Evolutionary conservation across 2,888 invertebrate genomes (phyloP).

Genomic region (Rhimphoctona megacephalus): DNA sequence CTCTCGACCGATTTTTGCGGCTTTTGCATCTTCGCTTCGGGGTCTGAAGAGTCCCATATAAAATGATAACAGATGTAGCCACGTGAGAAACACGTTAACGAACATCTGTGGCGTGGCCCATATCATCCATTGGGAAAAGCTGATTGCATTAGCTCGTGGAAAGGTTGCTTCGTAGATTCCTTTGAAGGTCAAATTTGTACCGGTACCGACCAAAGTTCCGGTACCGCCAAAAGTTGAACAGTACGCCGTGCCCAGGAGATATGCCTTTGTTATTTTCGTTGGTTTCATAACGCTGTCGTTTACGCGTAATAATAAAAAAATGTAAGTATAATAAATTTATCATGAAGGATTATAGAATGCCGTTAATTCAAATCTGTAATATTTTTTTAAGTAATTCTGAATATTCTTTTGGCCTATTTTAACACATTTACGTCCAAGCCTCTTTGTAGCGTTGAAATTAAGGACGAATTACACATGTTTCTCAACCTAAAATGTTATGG

Average conservation of each 20-base stretch:
- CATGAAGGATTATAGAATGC: background rate
- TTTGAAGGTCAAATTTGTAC: conserved; percentile 82
- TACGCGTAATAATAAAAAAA: background rate
- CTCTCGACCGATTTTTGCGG: conserved; percentile 75
- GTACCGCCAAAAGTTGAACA: conserved; percentile 82
- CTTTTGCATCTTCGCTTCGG: conserved; percentile 74
- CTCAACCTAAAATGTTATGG: no score
- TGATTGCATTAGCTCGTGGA: conserved; percentile 78
- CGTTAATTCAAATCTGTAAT: no score
- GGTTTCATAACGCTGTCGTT: conserved; percentile 63
- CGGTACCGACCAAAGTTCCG: conserved; percentile 83
- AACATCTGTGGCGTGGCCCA: conserved; percentile 84
- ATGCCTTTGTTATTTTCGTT: conserved; percentile 74
- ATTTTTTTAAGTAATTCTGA: no score
- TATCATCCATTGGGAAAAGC: conserved; percentile 84
- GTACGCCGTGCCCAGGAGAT: conserved; percentile 78
- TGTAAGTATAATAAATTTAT: background rate
- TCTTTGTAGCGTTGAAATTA: no score
- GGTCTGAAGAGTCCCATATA: conserved; percentile 80
- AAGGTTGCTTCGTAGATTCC: conserved; percentile 79
- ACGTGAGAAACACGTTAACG: conserved; percentile 82
- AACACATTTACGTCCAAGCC: no score
- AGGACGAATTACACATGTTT: no score
- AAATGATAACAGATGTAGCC: conserved; percentile 84
- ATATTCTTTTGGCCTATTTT: no score